Evolutionary conservation across 2,888 invertebrate genomes (phyloP).

Genomic region (Nymphalis urticae): DNA sequence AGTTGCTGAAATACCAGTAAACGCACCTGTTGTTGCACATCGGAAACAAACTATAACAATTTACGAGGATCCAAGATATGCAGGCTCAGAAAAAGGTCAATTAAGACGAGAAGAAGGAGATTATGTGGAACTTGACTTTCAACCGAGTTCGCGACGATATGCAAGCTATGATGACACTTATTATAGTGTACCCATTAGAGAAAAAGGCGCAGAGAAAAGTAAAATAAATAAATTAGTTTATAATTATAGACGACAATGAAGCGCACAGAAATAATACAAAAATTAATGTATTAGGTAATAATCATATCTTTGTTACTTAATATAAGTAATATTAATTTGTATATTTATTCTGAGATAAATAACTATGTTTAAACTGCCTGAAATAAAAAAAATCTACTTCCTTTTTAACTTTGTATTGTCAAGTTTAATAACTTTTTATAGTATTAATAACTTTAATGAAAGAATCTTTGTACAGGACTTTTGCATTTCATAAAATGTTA

Average conservation of each 20-base stretch:
- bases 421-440: too few species aligned
- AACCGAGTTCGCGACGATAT: slow-evolving; percentile 73
- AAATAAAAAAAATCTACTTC: too few species aligned
- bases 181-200: slow-evolving; percentile 57
- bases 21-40: slow-evolving; percentile 68
- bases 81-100: slow-evolving; percentile 66
- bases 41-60: slow-evolving; percentile 78
- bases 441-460: too few species aligned
- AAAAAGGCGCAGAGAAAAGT: slow-evolving; percentile 66
- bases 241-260: slow-evolving; percentile 63
- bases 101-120: slow-evolving; percentile 69
- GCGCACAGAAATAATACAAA: too few species aligned
- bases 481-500: too few species aligned
- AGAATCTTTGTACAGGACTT: too few species aligned
- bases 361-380: too few species aligned
- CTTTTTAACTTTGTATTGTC: too few species aligned
- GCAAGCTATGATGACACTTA: slow-evolving; percentile 73
- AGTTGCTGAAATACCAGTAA: slow-evolving; percentile 61
- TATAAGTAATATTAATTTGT: too few species aligned
- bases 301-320: too few species aligned
- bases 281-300: too few species aligned
- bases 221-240: slow-evolving; percentile 78
- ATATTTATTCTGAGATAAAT: too few species aligned
- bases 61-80: slow-evolving; percentile 76
- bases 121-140: slow-evolving; percentile 69